Conservation (phyloP, 2,113 vertebrate genomes). For the Bubo blakistoni region DNA sequence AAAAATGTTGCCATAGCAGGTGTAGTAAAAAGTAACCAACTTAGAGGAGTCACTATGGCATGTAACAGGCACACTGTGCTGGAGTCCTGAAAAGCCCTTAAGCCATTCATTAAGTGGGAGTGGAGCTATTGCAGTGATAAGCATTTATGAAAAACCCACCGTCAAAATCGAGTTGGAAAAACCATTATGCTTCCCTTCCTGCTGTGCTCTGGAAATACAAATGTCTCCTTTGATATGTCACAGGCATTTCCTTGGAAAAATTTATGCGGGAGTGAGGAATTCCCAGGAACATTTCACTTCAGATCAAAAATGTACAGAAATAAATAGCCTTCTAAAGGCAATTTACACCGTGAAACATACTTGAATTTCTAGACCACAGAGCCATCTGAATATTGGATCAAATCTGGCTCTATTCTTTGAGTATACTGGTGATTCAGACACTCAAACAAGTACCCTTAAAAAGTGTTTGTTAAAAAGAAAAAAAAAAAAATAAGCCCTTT, state of each 20-base stretch:
- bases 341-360: not conserved
- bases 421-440: not conserved
- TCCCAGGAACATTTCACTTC: conserved; percentile 6
- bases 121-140: not conserved
- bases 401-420: not conserved
- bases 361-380: not conserved
- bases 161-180: not conserved
- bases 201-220: not conserved
- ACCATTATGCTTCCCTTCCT: not conserved
- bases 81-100: not conserved
- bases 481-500: not conserved
- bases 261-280: not conserved
- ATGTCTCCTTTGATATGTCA: not conserved
- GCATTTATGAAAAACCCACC: not conserved
- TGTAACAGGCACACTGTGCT: not conserved
- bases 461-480: not conserved
- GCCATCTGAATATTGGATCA: not conserved
- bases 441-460: not conserved
- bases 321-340: not conserved
- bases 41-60: not conserved
- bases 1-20: not conserved
- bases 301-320: not conserved
- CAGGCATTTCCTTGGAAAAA: conserved; percentile 12
- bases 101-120: not conserved
- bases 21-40: not conserved